Conservation (phyloP, 1,140 invertebrate genomes). For the Nixonia krombeini region DNA sequence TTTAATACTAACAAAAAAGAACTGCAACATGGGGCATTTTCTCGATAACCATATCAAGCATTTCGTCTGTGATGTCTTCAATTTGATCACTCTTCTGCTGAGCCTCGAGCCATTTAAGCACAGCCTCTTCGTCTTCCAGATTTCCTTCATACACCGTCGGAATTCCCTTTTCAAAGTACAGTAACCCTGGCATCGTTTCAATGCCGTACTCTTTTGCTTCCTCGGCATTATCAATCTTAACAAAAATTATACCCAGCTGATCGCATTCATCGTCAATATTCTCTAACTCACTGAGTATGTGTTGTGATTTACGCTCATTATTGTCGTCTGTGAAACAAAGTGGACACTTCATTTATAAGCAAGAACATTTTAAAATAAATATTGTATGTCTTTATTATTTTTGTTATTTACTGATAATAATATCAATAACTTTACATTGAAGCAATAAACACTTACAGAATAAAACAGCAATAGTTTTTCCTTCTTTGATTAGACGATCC, state of each 20-base stretch:
- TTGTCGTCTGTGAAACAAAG: conserved; percentile 93
- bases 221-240: conserved; percentile 88
- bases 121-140: conserved; percentile 92
- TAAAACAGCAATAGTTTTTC: conserved; percentile 89
- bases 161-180: conserved; percentile 94
- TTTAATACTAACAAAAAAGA: conserved; percentile 84
- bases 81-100: conserved; percentile 94
- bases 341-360: no score
- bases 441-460: conserved; percentile 91
- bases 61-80: conserved; percentile 95
- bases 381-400: no score
- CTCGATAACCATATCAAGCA: conserved; percentile 88
- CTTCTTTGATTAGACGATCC: conserved; percentile 89
- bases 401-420: no score
- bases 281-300: conserved; percentile 89
- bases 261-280: conserved; percentile 94
- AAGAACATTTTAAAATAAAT: no score
- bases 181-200: conserved; percentile 87
- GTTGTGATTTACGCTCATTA: conserved; percentile 88
- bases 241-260: conserved; percentile 90
- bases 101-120: conserved; percentile 90
- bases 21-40: conserved; percentile 95
- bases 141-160: conserved; percentile 93
- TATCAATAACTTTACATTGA: no score
- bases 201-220: conserved; percentile 93